phyloP scores from a whole-genome alignment of 1,140 invertebrate genomes.

The Dinothrombium tinctorium region DNA sequence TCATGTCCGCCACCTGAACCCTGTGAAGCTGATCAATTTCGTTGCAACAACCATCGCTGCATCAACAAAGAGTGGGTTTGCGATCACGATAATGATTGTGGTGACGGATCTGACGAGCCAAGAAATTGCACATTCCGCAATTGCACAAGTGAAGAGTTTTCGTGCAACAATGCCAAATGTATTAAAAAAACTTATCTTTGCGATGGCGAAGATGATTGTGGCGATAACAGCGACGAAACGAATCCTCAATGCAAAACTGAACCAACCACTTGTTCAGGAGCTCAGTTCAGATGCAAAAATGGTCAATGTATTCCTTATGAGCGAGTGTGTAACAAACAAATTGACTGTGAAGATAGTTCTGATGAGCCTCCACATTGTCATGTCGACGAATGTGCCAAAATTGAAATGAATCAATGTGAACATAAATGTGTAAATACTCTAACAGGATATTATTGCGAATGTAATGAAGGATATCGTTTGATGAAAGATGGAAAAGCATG shows the following conservation, averaged over 20 bases:
- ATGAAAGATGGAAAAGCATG: conserved; percentile 24
- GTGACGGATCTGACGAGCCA: conserved; percentile 19
- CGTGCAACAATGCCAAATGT: conserved; percentile 83
- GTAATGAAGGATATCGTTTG: conserved; percentile 69
- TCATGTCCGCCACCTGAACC: conserved; percentile 50
- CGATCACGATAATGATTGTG: conserved; percentile 24
- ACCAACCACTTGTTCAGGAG: conserved; percentile 35
- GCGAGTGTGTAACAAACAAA: conserved; percentile 80
- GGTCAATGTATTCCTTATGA: conserved; percentile 67
- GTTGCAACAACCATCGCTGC: conserved; percentile 68
- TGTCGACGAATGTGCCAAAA: conserved; percentile 74
- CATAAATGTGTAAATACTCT: conserved; percentile 82
- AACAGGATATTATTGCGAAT: conserved; percentile 78
- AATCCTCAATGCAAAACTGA: conserved; percentile 8
- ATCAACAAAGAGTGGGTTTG: conserved; percentile 37
- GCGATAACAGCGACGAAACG: conserved; percentile 1
- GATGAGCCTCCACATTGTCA: conserved; percentile 86
- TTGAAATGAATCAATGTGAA: conserved; percentile 76
- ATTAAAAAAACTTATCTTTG: conserved; percentile 62
- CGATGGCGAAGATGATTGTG: conserved; percentile 75
- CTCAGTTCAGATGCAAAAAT: conserved; percentile 75
- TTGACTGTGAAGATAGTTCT: conserved; percentile 69
- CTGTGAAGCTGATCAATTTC: conserved; percentile 64
- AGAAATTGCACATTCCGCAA: conserved; percentile 28
- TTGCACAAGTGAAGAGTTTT: conserved; percentile 50